These are phyloP conservation scores for Planococcus citri DNA, from an alignment of 1,140 invertebrate species.

Conservation along the genomic window DNA sequence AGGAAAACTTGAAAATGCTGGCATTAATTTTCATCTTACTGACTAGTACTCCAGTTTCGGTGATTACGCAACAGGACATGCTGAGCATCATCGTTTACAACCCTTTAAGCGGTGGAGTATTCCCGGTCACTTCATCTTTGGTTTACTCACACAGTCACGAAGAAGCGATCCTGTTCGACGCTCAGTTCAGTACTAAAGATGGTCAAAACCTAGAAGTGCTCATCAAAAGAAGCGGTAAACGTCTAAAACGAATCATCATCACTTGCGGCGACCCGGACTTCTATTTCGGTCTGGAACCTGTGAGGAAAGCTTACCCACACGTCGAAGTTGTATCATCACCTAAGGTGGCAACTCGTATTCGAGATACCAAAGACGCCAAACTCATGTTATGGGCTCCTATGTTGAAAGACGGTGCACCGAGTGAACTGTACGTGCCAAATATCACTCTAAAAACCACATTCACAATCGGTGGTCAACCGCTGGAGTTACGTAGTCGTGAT, in stretches of 20 bases:
- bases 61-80: too few species aligned
- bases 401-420: neutral
- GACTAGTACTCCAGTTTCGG: too few species aligned
- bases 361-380: neutral
- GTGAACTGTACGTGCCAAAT: neutral
- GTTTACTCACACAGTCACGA: neutral
- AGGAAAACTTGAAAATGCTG: too few species aligned
- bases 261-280: neutral
- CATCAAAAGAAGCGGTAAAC: neutral
- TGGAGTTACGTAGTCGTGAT: neutral
- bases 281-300: neutral
- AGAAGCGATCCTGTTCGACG: neutral
- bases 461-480: neutral
- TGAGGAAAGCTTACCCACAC: neutral
- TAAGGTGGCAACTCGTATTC: too few species aligned
- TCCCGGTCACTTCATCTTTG: neutral
- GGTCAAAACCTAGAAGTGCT: neutral
- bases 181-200: neutral
- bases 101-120: neutral
- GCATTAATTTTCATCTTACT: too few species aligned
- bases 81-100: too few species aligned
- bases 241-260: neutral
- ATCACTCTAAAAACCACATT: neutral
- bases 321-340: neutral
- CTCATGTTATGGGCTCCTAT: neutral